A percentile compares a stretch with the other conserved stretches of the same genome.
phyloP scores from a whole-genome alignment of 1,140 invertebrate species.

The Physella acuta region DNA sequence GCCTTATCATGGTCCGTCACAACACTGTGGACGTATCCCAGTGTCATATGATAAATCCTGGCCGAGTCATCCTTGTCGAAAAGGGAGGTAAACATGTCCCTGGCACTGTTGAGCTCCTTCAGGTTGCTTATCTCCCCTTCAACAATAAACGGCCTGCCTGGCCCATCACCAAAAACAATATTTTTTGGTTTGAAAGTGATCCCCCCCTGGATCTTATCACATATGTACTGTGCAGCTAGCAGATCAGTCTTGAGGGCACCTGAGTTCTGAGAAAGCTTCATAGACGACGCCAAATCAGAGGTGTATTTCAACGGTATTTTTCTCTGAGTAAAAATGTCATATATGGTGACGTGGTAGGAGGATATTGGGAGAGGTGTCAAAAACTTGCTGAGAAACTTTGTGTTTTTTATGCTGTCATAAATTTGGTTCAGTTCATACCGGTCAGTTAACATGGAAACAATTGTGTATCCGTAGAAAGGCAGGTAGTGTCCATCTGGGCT shows the following conservation, averaged over 20 bases:
- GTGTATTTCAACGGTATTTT: conserved; percentile 1
- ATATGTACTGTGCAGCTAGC: not conserved
- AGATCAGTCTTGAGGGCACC: not conserved
- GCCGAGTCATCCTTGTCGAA: not conserved
- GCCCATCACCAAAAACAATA: not conserved
- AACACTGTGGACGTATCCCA: not conserved
- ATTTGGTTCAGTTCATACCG: not conserved
- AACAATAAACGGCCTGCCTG: not conserved
- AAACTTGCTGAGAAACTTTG: not conserved
- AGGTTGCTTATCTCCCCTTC: no score
- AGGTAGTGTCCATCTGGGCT: not conserved
- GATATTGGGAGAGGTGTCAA: not conserved
- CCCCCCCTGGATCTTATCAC: not conserved
- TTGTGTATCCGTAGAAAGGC: not conserved
- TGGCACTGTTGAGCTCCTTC: no score
- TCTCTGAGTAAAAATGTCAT: not conserved
- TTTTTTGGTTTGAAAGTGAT: not conserved
- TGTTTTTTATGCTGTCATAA: not conserved
- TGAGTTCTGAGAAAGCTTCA: not conserved
- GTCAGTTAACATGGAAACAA: not conserved
- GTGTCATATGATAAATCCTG: not conserved
- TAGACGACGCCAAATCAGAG: not conserved
- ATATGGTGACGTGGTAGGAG: conserved; percentile 6
- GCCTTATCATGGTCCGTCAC: not conserved
- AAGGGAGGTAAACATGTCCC: not conserved